Evolutionary conservation across 2,113 vertebrate genomes (phyloP).

Genomic region (Cynopterus brachyotis): DNA sequence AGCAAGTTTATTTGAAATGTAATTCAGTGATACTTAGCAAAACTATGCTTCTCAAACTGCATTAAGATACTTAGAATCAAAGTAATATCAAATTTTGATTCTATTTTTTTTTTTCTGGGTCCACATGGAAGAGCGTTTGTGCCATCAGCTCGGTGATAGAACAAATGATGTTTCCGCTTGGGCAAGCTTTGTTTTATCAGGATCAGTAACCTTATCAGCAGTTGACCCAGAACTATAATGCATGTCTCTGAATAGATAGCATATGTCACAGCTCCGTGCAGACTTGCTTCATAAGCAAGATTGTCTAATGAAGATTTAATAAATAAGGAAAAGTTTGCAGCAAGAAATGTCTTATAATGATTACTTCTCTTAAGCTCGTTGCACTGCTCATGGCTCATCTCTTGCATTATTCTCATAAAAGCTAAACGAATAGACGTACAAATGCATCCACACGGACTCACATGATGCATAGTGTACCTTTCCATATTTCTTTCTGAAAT

Average conservation of each 20-base stretch:
- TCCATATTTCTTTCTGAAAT: conserved; percentile 66
- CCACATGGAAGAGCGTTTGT: conserved; percentile 82
- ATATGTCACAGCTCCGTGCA: conserved; percentile 89
- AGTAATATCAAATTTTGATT: conserved; percentile 43
- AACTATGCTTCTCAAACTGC: conserved; percentile 33
- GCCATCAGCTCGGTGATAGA: conserved; percentile 85
- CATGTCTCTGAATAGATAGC: conserved; percentile 86
- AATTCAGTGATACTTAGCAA: conserved; percentile 40
- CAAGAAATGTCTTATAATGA: conserved; percentile 52
- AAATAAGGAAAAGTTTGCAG: conserved; percentile 73
- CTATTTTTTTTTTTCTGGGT: conserved; percentile 57
- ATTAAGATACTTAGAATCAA: conserved; percentile 53
- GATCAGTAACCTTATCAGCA: conserved; percentile 96
- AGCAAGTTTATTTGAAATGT: conserved; percentile 70
- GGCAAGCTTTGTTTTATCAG: conserved; percentile 93
- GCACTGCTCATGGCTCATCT: conserved; percentile 35
- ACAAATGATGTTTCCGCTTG: conserved; percentile 93
- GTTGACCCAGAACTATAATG: conserved; percentile 92
- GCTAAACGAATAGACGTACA: neutral
- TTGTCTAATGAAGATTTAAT: conserved; percentile 83
- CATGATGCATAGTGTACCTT: neutral
- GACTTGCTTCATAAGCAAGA: conserved; percentile 80
- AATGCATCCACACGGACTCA: neutral
- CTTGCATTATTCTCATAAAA: conserved; percentile 63
- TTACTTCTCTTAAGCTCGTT: conserved; percentile 49